Conservation (phyloP, 2,797 vertebrate species). For the Apodemus agrarius region DNA sequence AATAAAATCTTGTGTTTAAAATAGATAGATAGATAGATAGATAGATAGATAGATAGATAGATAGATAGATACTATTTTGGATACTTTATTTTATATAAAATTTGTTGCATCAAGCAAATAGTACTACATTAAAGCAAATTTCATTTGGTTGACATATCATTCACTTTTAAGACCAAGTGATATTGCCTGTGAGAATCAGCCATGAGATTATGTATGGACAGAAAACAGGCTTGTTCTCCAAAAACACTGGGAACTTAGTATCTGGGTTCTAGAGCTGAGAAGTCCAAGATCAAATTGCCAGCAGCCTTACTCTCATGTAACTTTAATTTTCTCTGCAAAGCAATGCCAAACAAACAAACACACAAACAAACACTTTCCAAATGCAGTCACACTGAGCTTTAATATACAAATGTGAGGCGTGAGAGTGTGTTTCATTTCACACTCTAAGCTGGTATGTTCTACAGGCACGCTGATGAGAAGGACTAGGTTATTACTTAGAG, state of each 20-base stretch:
- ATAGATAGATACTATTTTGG: constrained; percentile 25
- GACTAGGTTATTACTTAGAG: background rate
- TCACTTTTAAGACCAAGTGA: background rate
- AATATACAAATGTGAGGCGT: background rate
- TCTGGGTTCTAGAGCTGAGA: background rate
- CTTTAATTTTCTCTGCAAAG: background rate
- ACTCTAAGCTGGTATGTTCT: background rate
- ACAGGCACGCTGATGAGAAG: background rate
- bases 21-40: no score
- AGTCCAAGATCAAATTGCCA: background rate
- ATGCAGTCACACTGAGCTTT: background rate
- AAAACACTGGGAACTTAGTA: background rate
- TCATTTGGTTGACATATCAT: background rate
- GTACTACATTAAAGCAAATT: background rate
- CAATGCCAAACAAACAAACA: background rate
- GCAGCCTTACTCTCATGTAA: background rate
- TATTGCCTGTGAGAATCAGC: background rate
- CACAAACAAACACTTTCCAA: background rate
- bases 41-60: no score
- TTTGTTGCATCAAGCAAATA: constrained; percentile 9
- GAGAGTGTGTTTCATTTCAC: background rate
- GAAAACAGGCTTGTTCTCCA: background rate
- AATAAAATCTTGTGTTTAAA: no score
- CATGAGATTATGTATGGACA: background rate
- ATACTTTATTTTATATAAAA: background rate